Evolutionary conservation across 2,888 invertebrate genomes (phyloP).

Genomic region (Tillus elongatus): DNA sequence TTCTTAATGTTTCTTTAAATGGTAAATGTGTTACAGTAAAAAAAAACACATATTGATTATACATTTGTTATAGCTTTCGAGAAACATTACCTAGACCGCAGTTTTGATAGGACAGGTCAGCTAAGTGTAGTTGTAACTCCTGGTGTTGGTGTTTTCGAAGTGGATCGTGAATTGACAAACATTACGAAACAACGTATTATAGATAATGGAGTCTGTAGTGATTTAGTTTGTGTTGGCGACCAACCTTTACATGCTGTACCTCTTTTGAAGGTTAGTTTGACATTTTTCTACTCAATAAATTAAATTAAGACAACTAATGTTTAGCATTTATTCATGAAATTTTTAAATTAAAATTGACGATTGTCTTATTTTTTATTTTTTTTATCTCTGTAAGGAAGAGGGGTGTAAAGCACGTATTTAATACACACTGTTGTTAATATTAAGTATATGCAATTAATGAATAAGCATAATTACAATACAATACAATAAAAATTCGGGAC

Average conservation of each 20-base stretch:
- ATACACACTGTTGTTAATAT: no score
- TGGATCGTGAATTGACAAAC: conserved; percentile 91
- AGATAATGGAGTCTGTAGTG: conserved; percentile 96
- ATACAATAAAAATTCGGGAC: no score
- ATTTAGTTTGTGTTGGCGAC: conserved; percentile 95
- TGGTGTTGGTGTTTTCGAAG: conserved; percentile 97
- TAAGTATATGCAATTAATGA: no score
- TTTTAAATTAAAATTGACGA: no score
- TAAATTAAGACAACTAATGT: no score
- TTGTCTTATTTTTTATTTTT: no score
- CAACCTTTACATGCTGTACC: conserved; percentile 98
- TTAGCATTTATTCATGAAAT: no score
- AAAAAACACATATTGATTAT: conserved; percentile 5
- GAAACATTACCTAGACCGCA: conserved; percentile 93
- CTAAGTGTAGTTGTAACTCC: conserved; percentile 96
- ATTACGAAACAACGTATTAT: conserved; percentile 98
- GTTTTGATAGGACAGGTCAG: conserved; percentile 97
- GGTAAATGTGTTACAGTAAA: conserved; percentile 45
- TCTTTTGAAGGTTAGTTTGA: conserved; percentile 61
- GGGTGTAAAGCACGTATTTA: no score
- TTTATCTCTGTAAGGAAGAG: no score
- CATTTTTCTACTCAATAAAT: no score
- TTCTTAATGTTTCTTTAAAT: conserved; percentile 96
- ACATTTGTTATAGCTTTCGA: conserved; percentile 71
- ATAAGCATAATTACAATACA: no score